Percentiles rank a stretch among this genome's conserved stretches.
phyloP scores from a whole-genome alignment of 2,888 invertebrate species.

The Thymelicus acteon region DNA sequence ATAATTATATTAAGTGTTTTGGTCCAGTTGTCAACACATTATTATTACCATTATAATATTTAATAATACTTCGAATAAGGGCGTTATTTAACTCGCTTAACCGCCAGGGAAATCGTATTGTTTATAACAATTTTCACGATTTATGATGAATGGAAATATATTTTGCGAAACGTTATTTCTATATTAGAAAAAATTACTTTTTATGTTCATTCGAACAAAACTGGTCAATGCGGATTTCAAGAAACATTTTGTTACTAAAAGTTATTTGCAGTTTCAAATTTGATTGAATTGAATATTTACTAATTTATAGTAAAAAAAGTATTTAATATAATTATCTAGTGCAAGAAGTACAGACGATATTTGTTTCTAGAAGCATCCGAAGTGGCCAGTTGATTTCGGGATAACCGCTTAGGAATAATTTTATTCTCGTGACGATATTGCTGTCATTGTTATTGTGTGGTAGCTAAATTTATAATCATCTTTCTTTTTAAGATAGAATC shows the following conservation, averaged over 20 bases:
- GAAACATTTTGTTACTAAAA: neutral
- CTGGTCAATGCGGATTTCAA: constrained; percentile 6
- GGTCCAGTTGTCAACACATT: constrained; percentile 23
- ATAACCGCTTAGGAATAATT: constrained; percentile 26
- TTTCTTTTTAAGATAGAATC: too few species aligned
- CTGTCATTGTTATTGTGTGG: constrained; percentile 11
- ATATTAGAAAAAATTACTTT: constrained; percentile 25
- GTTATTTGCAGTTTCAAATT: neutral
- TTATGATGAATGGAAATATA: constrained; percentile 13
- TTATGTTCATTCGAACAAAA: constrained; percentile 12
- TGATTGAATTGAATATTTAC: neutral
- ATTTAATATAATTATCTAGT: neutral
- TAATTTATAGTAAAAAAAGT: too few species aligned
- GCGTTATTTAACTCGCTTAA: constrained; percentile 1
- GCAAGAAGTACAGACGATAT: neutral
- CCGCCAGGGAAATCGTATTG: neutral
- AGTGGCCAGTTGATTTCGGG: constrained; percentile 25
- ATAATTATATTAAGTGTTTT: constrained; percentile 14
- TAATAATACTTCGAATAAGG: constrained; percentile 10
- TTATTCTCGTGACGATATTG: constrained; percentile 23
- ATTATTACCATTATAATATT: constrained; percentile 14
- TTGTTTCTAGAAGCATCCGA: neutral
- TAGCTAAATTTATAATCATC: neutral
- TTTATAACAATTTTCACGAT: constrained; percentile 6
- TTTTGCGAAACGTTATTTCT: constrained; percentile 24